Percentiles rank a stretch among this genome's conserved stretches.
Evolutionary conservation across 2,888 invertebrate species (phyloP).

Genomic region (Dioctria rufipes): DNA sequence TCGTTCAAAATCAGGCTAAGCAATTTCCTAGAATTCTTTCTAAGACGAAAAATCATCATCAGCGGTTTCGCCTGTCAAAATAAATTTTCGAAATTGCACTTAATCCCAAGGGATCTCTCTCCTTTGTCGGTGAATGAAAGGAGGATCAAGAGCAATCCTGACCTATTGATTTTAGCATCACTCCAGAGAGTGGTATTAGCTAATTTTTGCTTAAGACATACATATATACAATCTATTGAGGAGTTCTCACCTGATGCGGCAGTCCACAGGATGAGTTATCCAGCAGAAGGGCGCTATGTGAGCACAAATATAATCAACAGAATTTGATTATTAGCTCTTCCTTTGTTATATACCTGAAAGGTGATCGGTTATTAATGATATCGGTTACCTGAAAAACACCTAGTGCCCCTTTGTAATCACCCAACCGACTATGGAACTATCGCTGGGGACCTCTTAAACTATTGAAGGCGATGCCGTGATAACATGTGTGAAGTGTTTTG

Average conservation of each 20-base stretch:
- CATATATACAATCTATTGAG: neutral
- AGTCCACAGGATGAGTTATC: neutral
- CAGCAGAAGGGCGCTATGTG: neutral
- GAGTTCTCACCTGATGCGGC: slow-evolving; percentile 28
- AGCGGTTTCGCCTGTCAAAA: slow-evolving; percentile 42
- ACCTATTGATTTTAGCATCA: slow-evolving; percentile 36
- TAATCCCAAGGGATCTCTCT: slow-evolving; percentile 13
- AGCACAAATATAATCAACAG: slow-evolving; percentile 33
- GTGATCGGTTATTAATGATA: slow-evolving; percentile 58
- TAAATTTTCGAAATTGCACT: slow-evolving; percentile 38
- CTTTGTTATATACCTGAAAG: slow-evolving; percentile 43
- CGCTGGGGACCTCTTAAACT: slow-evolving; percentile 26
- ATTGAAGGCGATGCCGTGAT: slow-evolving; percentile 55
- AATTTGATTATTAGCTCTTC: slow-evolving; percentile 38
- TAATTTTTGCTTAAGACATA: slow-evolving; percentile 14
- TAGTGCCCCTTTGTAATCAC: slow-evolving; percentile 36
- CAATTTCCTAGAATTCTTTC: slow-evolving; percentile 1
- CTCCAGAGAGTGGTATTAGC: neutral
- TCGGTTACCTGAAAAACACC: slow-evolving; percentile 55
- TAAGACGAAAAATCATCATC: neutral
- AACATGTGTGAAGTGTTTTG: slow-evolving; percentile 59
- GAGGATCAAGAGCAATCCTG: neutral
- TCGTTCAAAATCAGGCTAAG: neutral
- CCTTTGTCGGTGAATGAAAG: slow-evolving; percentile 25
- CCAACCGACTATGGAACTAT: slow-evolving; percentile 10